Conservation (phyloP, 1,140 invertebrate genomes). For the Spodoptera litura region DNA sequence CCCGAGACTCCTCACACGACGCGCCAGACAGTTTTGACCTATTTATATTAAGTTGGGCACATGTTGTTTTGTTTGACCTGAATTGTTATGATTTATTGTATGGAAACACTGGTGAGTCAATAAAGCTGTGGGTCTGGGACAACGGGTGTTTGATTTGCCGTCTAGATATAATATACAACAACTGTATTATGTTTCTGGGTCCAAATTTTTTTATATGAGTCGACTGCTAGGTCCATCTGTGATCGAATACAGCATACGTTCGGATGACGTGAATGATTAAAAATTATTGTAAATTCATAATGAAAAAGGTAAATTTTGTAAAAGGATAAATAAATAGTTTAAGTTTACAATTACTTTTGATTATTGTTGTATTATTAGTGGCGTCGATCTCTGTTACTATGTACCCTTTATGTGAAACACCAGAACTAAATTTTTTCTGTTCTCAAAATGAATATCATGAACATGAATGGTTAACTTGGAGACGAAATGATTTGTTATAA, state of each 20-base stretch:
- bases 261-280: constrained; percentile 65
- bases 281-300: constrained; percentile 83
- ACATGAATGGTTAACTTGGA: constrained; percentile 12
- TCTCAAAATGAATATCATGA: neutral
- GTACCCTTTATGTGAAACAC: constrained; percentile 45
- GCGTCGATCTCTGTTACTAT: constrained; percentile 35
- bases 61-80: constrained; percentile 85
- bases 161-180: constrained; percentile 56
- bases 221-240: constrained; percentile 69
- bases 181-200: constrained; percentile 78
- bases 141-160: constrained; percentile 82
- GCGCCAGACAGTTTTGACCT: constrained; percentile 77
- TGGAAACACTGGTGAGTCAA: constrained; percentile 84
- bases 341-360: constrained; percentile 81
- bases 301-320: constrained; percentile 78
- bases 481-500: constrained; percentile 27
- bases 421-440: constrained; percentile 10
- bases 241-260: constrained; percentile 68
- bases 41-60: constrained; percentile 83
- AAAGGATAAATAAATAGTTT: constrained; percentile 84
- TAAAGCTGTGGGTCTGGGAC: constrained; percentile 85
- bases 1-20: constrained; percentile 66
- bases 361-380: constrained; percentile 75
- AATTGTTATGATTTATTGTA: constrained; percentile 86
- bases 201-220: constrained; percentile 67